Evolutionary conservation across 2,113 vertebrate genomes (phyloP).

Genomic region (Neogobius melanostomus): DNA sequence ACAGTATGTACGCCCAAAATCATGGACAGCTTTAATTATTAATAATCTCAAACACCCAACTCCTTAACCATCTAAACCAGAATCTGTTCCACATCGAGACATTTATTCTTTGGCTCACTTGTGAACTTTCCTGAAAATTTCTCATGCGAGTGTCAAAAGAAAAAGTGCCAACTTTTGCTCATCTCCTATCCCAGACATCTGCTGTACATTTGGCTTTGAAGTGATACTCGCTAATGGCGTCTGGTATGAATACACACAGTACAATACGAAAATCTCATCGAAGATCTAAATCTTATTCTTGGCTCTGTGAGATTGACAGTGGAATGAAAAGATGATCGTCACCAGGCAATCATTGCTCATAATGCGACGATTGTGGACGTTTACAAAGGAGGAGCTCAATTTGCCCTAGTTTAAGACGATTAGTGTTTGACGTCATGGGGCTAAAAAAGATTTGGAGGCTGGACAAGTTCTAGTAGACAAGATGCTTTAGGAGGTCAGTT

Average conservation of each 20-base stretch:
- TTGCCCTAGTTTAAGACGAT: conserved; percentile 70
- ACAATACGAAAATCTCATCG: conserved; percentile 15
- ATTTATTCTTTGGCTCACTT: background rate
- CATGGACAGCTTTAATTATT: no score
- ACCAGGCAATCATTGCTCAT: conserved; percentile 19
- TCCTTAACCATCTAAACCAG: no score
- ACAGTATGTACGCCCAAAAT: no score
- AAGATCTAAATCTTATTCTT: conserved; percentile 7
- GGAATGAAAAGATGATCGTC: conserved; percentile 19
- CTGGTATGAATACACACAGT: background rate
- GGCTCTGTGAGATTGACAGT: conserved; percentile 19
- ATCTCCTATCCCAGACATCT: background rate
- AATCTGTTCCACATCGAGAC: background rate
- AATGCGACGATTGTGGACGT: conserved; percentile 29
- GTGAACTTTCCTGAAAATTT: background rate
- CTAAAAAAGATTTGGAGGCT: conserved; percentile 42
- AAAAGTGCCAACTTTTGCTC: background rate
- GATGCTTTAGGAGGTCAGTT: conserved; percentile 16
- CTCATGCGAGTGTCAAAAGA: background rate
- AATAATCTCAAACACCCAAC: no score
- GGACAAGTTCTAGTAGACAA: conserved; percentile 40
- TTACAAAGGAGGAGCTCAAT: conserved; percentile 57
- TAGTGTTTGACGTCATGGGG: conserved; percentile 62
- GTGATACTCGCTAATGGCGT: conserved; percentile 1
- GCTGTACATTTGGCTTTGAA: conserved; percentile 1